Percentiles rank a stretch among this genome's conserved stretches.
phyloP scores from a whole-genome alignment of 2,888 invertebrate species.

The Arge pagana region DNA sequence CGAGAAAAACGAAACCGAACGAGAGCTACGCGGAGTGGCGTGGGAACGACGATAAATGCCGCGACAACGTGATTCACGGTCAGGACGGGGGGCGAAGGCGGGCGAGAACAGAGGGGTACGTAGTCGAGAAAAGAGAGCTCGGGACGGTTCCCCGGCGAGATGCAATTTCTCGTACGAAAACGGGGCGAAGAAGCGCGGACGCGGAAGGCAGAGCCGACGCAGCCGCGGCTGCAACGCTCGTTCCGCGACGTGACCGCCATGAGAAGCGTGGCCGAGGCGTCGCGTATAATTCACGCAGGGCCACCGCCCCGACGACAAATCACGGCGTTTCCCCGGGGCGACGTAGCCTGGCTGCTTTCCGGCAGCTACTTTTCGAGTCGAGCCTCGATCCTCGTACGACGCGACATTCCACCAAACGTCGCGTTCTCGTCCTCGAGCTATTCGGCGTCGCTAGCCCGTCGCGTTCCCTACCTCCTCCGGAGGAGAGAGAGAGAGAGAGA shows the following conservation, averaged over 20 bases:
- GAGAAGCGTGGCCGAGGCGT: conserved; percentile 13
- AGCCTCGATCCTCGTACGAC: conserved; percentile 6
- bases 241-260: conserved; percentile 22
- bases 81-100: too few relatives aligned
- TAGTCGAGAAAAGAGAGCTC: too few relatives aligned
- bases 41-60: too few relatives aligned
- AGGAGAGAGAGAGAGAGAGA: too few relatives aligned
- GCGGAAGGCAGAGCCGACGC: conserved; percentile 12
- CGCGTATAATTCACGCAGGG: conserved; percentile 15
- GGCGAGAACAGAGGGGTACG: too few relatives aligned
- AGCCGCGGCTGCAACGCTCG: conserved; percentile 13
- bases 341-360: conserved; percentile 5
- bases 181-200: not conserved
- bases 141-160: too few relatives aligned
- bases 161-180: too few relatives aligned
- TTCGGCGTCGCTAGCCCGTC: too few relatives aligned
- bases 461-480: too few relatives aligned
- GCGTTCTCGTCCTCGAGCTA: conserved; percentile 14
- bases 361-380: conserved; percentile 4
- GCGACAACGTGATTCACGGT: too few relatives aligned
- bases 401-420: conserved; percentile 10
- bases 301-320: conserved; percentile 5
- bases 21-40: too few relatives aligned
- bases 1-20: too few relatives aligned
- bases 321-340: conserved; percentile 15